Percentiles rank a stretch among this genome's conserved stretches.
Conservation (phyloP, 2,797 vertebrate species). For the Manis crassicaudata region DNA sequence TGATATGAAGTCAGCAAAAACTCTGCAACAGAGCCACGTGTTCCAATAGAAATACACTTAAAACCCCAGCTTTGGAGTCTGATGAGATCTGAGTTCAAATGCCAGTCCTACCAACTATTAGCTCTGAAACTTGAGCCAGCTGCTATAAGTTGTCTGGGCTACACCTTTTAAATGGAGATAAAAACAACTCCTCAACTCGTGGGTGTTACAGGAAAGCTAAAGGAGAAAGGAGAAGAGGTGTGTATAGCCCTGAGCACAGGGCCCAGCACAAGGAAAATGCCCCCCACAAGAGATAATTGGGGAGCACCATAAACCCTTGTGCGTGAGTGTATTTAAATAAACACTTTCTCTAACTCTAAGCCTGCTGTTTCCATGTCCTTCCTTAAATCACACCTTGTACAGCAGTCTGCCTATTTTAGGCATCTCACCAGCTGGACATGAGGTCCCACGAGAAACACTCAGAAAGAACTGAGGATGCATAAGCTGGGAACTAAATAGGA, state of each 20-base stretch:
- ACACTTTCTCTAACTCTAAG: neutral
- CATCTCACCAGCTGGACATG: constrained; percentile 17
- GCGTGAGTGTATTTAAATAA: neutral
- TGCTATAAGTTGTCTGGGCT: neutral
- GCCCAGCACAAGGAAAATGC: neutral
- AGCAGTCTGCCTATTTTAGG: neutral
- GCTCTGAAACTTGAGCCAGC: neutral
- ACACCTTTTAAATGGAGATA: neutral
- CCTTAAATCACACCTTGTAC: neutral
- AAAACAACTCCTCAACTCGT: neutral
- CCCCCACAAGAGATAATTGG: neutral
- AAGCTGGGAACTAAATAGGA: neutral
- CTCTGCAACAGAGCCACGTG: neutral
- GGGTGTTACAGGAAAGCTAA: neutral
- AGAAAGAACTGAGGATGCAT: neutral
- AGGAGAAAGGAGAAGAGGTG: neutral
- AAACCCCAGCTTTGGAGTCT: neutral
- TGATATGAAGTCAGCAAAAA: neutral
- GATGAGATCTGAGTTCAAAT: neutral
- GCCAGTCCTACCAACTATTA: neutral
- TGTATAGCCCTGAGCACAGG: too few species aligned
- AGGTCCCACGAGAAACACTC: neutral
- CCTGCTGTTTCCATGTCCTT: neutral
- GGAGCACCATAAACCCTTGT: too few species aligned
- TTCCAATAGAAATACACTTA: neutral